Conservation (phyloP, 2,888 invertebrate species). For the Hanleya hanleyi region DNA sequence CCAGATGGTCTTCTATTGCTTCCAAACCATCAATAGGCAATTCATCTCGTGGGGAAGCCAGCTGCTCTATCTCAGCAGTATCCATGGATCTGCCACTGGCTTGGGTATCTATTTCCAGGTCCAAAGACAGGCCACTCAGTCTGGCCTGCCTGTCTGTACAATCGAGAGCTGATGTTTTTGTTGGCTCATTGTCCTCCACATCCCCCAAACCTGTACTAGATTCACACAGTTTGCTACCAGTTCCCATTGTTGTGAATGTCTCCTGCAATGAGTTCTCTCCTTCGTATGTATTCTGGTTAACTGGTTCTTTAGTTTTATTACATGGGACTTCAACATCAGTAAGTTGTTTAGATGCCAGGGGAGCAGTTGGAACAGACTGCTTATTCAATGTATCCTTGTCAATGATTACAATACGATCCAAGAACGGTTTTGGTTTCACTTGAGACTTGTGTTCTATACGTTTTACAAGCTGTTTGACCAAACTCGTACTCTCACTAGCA, state of each 20-base stretch:
- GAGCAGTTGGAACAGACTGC: neutral
- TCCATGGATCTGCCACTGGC: neutral
- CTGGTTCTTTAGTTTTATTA: neutral
- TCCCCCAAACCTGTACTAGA: neutral
- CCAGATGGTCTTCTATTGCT: neutral
- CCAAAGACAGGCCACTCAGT: neutral
- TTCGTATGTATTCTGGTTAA: too few species aligned
- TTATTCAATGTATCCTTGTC: neutral
- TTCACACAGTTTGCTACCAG: neutral
- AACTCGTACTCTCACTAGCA: neutral
- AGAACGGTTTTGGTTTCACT: neutral
- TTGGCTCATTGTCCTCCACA: neutral
- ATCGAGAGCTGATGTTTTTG: neutral
- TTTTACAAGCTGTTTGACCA: neutral
- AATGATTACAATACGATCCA: constrained; percentile 1
- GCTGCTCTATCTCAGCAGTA: neutral
- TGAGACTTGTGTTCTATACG: neutral
- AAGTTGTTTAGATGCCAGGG: neutral
- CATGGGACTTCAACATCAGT: neutral
- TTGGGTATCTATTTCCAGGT: neutral
- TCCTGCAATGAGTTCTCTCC: too few species aligned
- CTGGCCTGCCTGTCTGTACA: neutral
- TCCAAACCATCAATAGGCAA: neutral
- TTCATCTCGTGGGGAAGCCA: neutral
- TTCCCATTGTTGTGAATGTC: too few species aligned